A percentile compares a stretch with the other conserved stretches of the same genome.
phyloP scores from a whole-genome alignment of 2,113 vertebrate genomes.

The Leptobrachium ailaonicum region DNA sequence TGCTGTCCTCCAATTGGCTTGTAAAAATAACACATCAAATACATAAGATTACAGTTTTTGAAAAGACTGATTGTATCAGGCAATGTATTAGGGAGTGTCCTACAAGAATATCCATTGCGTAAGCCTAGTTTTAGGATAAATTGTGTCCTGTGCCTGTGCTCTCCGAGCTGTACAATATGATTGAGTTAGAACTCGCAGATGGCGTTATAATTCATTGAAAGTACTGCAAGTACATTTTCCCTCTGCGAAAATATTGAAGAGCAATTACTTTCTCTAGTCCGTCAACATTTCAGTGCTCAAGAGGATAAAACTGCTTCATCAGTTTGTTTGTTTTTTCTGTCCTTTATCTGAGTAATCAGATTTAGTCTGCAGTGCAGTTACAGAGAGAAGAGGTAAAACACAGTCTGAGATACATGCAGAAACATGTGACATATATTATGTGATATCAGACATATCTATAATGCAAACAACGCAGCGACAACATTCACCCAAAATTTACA shows the following conservation, averaged over 20 bases:
- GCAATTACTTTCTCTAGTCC: neutral
- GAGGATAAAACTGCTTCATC: neutral
- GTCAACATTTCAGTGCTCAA: neutral
- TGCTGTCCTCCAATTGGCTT: too few species aligned
- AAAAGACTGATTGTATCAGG: too few species aligned
- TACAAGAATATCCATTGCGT: too few species aligned
- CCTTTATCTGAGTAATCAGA: neutral
- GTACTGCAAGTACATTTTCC: neutral
- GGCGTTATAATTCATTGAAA: neutral
- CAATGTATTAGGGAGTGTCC: too few species aligned
- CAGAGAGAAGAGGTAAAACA: neutral
- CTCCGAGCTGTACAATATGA: neutral
- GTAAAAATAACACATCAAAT: too few species aligned
- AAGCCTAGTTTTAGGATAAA: too few species aligned
- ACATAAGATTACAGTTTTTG: too few species aligned
- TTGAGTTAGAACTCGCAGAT: neutral
- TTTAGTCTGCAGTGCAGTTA: conserved; percentile 2
- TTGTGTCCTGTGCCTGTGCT: too few species aligned
- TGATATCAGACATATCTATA: neutral
- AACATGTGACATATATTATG: neutral
- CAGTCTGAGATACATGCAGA: neutral
- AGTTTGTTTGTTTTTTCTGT: neutral
- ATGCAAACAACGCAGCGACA: neutral
- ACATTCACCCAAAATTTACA: neutral
- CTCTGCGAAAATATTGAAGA: neutral